These are phyloP conservation scores for Protobothrops mucrosquamatus DNA, from an alignment of 2,113 vertebrate species.

Conservation along the genomic window DNA sequence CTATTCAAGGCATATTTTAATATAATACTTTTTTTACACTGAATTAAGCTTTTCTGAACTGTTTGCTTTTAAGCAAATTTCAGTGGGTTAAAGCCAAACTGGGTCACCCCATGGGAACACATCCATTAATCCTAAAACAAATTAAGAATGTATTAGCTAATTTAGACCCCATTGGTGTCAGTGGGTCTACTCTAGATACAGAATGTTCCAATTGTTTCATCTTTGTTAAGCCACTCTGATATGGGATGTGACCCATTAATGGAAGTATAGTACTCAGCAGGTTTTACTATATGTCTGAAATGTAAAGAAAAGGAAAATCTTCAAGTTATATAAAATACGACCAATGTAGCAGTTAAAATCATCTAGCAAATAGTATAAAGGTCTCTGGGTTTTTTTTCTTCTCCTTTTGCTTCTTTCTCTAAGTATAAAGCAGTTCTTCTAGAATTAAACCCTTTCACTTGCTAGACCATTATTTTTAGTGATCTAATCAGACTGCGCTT, in stretches of 20 bases:
- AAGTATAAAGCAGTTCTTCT: constrained; percentile 9
- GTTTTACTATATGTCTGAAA: no score
- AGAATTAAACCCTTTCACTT: background rate
- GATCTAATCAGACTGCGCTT: background rate
- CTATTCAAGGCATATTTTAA: background rate
- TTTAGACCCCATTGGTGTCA: background rate
- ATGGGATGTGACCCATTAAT: background rate
- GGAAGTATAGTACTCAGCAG: background rate
- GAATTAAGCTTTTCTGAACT: background rate
- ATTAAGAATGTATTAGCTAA: background rate
- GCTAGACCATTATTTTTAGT: background rate
- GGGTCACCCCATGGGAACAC: background rate
- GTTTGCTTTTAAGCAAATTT: background rate
- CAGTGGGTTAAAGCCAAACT: background rate
- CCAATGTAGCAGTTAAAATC: background rate
- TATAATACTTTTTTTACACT: background rate
- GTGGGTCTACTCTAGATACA: background rate
- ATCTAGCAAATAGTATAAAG: background rate
- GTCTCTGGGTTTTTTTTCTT: background rate
- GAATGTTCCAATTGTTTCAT: background rate
- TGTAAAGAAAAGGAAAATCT: no score
- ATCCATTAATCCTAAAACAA: background rate
- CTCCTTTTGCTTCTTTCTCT: background rate
- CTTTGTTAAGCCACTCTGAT: background rate
- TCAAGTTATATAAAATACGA: background rate